Evolutionary conservation across 2,797 vertebrate genomes (phyloP).

Genomic region (Acrossocheilus wenchowensis): DNA sequence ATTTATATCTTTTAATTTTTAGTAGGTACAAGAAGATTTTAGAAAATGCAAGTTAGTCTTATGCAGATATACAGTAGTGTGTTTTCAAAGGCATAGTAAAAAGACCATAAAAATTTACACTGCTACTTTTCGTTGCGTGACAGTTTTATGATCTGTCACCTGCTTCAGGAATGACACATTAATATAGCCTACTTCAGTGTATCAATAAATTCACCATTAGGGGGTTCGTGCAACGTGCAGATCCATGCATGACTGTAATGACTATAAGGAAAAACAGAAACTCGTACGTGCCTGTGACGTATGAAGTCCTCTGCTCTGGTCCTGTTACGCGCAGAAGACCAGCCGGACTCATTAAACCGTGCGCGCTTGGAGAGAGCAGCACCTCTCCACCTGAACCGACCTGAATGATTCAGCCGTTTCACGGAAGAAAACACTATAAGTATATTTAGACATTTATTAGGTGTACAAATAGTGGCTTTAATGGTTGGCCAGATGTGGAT

Average conservation of each 20-base stretch:
- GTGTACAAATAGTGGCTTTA: background rate
- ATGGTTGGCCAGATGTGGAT: background rate
- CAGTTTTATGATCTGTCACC: conserved; percentile 13
- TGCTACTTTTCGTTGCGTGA: background rate
- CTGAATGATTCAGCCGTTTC: background rate
- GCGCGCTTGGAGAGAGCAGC: conserved; percentile 13
- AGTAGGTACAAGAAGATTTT: background rate
- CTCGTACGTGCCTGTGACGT: conserved; percentile 2
- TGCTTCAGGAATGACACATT: background rate
- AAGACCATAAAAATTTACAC: background rate
- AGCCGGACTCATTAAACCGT: background rate
- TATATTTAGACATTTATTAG: background rate
- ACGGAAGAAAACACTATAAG: background rate
- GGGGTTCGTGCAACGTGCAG: background rate
- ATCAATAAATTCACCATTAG: conserved; percentile 17
- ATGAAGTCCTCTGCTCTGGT: background rate
- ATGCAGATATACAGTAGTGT: background rate
- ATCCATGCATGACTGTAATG: background rate
- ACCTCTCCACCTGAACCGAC: conserved; percentile 13
- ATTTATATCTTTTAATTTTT: background rate
- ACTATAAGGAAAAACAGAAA: conserved; percentile 1
- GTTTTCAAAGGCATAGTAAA: background rate
- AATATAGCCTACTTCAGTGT: background rate
- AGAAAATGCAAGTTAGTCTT: background rate
- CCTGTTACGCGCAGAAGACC: conserved; percentile 16